These are phyloP conservation scores for Megaustenia siamemsis DNA, from an alignment of 2,888 invertebrate genomes.

Conservation along the genomic window DNA sequence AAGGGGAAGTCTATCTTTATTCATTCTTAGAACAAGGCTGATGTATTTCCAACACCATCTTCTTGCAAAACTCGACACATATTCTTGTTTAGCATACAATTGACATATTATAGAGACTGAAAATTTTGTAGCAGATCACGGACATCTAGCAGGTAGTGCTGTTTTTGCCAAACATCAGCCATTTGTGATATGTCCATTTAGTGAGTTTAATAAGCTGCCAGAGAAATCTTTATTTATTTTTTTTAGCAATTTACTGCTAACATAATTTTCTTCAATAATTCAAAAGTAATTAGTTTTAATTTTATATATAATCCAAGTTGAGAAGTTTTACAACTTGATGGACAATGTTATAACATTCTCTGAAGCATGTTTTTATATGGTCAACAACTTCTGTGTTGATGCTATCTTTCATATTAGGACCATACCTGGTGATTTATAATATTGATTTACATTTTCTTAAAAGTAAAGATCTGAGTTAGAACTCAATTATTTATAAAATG, in stretches of 20 bases:
- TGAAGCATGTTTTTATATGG: too few species aligned
- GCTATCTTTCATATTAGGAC: neutral
- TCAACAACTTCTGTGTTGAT: too few species aligned
- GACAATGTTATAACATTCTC: neutral
- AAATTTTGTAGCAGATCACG: neutral
- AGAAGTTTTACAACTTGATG: neutral
- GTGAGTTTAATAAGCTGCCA: neutral
- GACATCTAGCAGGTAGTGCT: neutral
- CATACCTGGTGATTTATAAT: neutral
- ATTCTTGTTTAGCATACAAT: too few species aligned
- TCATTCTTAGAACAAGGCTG: too few species aligned
- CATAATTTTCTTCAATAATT: too few species aligned
- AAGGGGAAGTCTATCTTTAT: too few species aligned
- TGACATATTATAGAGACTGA: too few species aligned
- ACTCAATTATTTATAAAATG: neutral
- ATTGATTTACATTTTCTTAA: too few species aligned
- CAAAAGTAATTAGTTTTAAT: neutral
- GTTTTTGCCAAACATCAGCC: neutral
- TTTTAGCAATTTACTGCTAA: neutral
- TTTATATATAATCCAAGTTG: neutral
- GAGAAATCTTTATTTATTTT: neutral
- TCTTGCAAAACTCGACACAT: too few species aligned
- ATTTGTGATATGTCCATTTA: neutral
- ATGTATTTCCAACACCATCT: too few species aligned
- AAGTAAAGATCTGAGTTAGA: too few species aligned